Base-by-base conservation (phyloP, 2,113 vertebrate species). In the Cynocephalus volans region DNA sequence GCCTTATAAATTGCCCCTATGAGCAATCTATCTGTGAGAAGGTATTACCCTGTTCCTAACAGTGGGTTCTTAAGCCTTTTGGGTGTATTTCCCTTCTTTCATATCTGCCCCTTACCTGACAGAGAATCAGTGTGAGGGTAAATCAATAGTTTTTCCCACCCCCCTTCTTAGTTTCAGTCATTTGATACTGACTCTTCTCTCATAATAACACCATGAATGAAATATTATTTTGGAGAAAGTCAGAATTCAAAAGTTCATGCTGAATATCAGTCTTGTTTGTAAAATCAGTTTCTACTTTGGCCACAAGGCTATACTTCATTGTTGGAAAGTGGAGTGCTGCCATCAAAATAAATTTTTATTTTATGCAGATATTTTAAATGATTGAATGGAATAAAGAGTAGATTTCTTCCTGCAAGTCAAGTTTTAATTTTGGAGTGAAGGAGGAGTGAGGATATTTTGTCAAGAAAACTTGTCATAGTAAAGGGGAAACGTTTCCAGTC, bases 121-220 rank as follows among this genome's bases (percentile, higher is more conserved):
- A 36, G 3, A 79, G 7, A 95, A 64, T 95, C 86, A 93, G 1
- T 91, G 31, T 80, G 81, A 95, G 73, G 93, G 45, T 82, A 95
- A 86, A 72, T n/a, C 31, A 87, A 41, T 41, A 72, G n/a, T 83
- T 96, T 83, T 52, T 33, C 41, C 54, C 45, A 75, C 14, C 19
- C 65, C 65, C 21, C 60, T 77, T 81, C 21, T 83, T 56, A 87
- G 15, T 79, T 93, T 96, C 56, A 88, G 21, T 33, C 48, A 62
- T 88, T 50, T 41, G 70, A 93, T 88, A 41, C 33, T 73, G 36
- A 86, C 18, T 85, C 24, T 75, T 93, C 77, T 88, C 45, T 77
- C 69, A 36, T 87, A 26, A 92, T 45, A 69, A 65, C n/a, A 88
- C 62, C 45, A 65, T 15, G 45, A 76, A 84, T 52, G 60, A 31